These are phyloP conservation scores for Drosophila repleta DNA, from an alignment of 1,140 invertebrate genomes.

Conservation along the genomic window DNA sequence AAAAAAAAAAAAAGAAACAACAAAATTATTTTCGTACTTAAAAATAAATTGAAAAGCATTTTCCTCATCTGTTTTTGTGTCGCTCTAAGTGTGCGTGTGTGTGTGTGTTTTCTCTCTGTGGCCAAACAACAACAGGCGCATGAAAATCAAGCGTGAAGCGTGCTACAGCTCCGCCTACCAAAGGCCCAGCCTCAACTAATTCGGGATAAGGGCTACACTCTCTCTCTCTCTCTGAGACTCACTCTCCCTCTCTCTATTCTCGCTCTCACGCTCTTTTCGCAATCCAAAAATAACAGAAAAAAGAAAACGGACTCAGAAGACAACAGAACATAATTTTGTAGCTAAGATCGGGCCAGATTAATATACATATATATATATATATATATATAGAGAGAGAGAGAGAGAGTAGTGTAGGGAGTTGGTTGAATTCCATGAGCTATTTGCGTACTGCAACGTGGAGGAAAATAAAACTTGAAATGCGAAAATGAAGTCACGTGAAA, in stretches of 20 bases:
- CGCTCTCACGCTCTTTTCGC: neutral
- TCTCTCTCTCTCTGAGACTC: neutral
- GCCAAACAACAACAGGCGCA: conserved; percentile 69
- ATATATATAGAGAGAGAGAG: neutral
- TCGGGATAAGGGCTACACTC: conserved; percentile 12
- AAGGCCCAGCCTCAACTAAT: neutral
- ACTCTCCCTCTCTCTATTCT: neutral
- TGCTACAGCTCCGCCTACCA: conserved; percentile 31
- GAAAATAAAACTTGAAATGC: conserved; percentile 5
- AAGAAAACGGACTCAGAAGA: conserved; percentile 5
- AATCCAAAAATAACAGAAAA: conserved; percentile 43
- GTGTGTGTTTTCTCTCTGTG: conserved; percentile 6
- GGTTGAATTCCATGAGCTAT: conserved; percentile 15
- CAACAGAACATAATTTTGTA: conserved; percentile 68
- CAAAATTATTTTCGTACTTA: conserved; percentile 80
- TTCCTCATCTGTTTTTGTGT: conserved; percentile 68
- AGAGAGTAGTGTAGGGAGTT: neutral
- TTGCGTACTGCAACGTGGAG: conserved; percentile 6
- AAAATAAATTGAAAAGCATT: conserved; percentile 83
- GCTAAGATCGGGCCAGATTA: conserved; percentile 20
- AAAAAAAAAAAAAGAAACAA: conserved; percentile 9
- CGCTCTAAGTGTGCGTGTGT: neutral
- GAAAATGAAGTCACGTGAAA: conserved; percentile 45
- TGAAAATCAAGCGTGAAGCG: conserved; percentile 78
- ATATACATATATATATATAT: conserved; percentile 3